These are phyloP conservation scores for Porites cylindrica DNA, from an alignment of 92 coral and sea anemone species.

Conservation along the genomic window DNA sequence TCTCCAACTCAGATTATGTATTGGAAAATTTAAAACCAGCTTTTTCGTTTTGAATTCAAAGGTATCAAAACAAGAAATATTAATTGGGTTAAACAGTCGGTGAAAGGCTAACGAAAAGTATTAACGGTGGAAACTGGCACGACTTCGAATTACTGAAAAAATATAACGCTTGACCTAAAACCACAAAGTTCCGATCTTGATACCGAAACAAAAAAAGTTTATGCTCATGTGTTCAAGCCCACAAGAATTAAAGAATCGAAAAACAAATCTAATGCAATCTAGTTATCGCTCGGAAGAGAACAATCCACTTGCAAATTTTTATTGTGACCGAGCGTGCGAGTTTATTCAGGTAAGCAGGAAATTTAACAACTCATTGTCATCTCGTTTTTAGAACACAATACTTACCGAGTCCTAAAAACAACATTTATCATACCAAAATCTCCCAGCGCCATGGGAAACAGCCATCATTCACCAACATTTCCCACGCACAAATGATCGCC, in stretches of 20 bases:
- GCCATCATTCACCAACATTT: not conserved
- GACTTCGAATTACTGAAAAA: not conserved
- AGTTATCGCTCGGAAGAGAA: not conserved
- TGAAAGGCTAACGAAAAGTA: not conserved
- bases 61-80: not conserved
- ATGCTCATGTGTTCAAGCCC: not conserved
- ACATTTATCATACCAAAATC: slow-evolving; percentile 43
- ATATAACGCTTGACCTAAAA: not conserved
- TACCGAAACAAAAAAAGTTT: not conserved
- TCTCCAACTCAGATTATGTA: not conserved
- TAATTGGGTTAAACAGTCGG: not conserved
- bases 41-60: not conserved
- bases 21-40: not conserved
- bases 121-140: not conserved
- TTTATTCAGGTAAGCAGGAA: not conserved
- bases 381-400: slow-evolving; percentile 13
- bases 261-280: not conserved
- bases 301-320: not conserved
- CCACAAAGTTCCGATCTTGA: not conserved
- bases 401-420: slow-evolving; percentile 29
- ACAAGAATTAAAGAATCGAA: not conserved
- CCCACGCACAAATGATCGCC: not conserved
- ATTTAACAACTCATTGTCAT: not conserved
- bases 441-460: slow-evolving; percentile 13
- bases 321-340: not conserved